A percentile compares a stretch with the other conserved stretches of the same genome.
These are phyloP conservation scores for Albula glossodonta DNA, from an alignment of 2,113 vertebrate species.

Conservation along the genomic window DNA sequence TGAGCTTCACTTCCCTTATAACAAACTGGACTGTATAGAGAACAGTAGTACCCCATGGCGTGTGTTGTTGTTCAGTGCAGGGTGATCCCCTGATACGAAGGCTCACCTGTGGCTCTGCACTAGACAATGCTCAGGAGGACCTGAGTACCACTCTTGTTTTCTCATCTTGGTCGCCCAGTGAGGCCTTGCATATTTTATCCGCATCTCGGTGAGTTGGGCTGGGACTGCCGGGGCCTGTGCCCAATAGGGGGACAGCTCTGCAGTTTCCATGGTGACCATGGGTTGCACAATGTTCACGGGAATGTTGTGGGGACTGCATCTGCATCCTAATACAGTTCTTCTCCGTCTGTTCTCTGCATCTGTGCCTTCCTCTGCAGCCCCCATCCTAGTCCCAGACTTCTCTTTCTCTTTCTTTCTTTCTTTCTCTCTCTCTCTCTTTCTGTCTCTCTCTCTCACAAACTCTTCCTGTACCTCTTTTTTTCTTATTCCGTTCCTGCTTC, in stretches of 20 bases:
- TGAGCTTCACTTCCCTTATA: not conserved
- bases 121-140: not conserved
- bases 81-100: not conserved
- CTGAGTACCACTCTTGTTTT: not conserved
- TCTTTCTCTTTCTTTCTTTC: not conserved
- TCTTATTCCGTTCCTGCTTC: not conserved
- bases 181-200: not conserved
- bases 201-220: not conserved
- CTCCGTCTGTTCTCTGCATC: conserved; percentile 44
- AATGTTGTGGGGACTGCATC: conserved; percentile 48
- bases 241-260: conserved; percentile 33
- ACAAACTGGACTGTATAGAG: not conserved
- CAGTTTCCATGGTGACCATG: conserved; percentile 67
- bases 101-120: not conserved
- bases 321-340: conserved; percentile 68
- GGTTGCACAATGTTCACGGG: conserved; percentile 56
- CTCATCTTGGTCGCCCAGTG: not conserved
- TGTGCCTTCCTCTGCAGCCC: not conserved
- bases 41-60: not conserved
- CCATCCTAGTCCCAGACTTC: not conserved
- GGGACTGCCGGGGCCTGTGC: not conserved
- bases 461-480: not conserved
- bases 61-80: not conserved
- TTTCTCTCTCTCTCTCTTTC: not conserved
- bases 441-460: too few relatives aligned